Conservation (phyloP, 2,113 vertebrate genomes). For the Gymnorhina tibicen region DNA sequence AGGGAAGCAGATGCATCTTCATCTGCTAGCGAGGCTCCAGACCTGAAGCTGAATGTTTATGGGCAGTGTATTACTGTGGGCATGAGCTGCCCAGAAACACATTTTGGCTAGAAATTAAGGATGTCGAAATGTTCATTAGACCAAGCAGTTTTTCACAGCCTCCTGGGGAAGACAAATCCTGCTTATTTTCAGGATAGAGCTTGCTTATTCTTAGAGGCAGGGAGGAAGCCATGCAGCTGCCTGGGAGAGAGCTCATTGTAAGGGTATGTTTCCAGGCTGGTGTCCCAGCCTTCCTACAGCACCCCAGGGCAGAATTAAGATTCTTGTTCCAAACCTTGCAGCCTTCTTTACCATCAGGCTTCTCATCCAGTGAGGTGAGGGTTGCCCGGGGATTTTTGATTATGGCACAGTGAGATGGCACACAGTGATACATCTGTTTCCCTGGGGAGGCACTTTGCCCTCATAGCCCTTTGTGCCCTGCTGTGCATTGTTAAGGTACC, state of each 20-base stretch:
- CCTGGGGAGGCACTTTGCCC: not conserved
- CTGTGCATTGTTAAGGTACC: not conserved
- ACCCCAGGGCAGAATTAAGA: not conserved
- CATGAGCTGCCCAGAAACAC: not conserved
- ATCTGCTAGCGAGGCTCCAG: not conserved
- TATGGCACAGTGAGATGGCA: not conserved
- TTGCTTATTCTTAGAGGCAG: not conserved
- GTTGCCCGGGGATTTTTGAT: not conserved
- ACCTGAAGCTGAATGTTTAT: not conserved
- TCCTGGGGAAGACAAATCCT: not conserved
- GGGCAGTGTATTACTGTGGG: not conserved
- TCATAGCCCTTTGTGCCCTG: not conserved
- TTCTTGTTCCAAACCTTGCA: not conserved
- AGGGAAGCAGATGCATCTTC: conserved; percentile 34
- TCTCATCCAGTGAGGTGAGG: not conserved
- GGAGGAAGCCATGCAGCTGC: not conserved
- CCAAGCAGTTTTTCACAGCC: not conserved
- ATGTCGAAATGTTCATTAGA: not conserved
- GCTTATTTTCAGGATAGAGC: not conserved
- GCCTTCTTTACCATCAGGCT: not conserved
- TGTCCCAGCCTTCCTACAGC: not conserved
- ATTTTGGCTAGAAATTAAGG: not conserved
- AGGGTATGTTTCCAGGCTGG: not conserved
- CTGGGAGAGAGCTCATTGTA: not conserved
- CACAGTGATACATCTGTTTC: not conserved